Evolutionary conservation across 2,888 invertebrate species (phyloP).

Genomic region (Hyposoter dolosus): DNA sequence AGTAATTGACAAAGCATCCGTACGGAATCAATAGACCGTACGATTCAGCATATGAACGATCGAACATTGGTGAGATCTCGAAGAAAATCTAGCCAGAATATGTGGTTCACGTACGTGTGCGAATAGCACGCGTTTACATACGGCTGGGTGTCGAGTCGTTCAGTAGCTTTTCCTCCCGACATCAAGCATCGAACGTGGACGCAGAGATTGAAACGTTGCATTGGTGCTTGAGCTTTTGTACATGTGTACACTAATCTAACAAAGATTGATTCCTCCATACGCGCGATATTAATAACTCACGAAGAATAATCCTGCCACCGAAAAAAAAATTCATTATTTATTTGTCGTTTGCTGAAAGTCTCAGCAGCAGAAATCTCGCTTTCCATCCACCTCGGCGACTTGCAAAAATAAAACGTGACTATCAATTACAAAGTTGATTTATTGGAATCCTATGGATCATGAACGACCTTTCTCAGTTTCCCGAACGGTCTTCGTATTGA

Average conservation of each 20-base stretch:
- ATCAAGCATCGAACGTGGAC: neutral
- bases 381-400: neutral
- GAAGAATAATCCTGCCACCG: neutral
- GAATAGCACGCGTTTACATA: neutral
- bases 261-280: slow-evolving; percentile 22
- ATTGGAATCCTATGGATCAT: neutral
- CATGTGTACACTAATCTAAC: neutral
- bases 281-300: neutral
- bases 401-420: neutral
- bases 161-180: slow-evolving; percentile 33
- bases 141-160: slow-evolving; percentile 11
- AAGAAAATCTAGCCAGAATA: slow-evolving; percentile 46
- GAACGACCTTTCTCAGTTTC: neutral
- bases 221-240: slow-evolving; percentile 31
- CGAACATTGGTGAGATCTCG: slow-evolving; percentile 31
- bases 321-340: neutral
- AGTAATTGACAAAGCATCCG: slow-evolving; percentile 54
- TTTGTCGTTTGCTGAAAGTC: slow-evolving; percentile 7
- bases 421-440: neutral
- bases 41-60: slow-evolving; percentile 26
- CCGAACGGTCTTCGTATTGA: neutral
- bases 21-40: slow-evolving; percentile 44
- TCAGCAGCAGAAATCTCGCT: neutral
- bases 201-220: slow-evolving; percentile 72
- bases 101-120: slow-evolving; percentile 22